phyloP scores from a whole-genome alignment of 2,113 vertebrate genomes.

The Alligator sinensis region DNA sequence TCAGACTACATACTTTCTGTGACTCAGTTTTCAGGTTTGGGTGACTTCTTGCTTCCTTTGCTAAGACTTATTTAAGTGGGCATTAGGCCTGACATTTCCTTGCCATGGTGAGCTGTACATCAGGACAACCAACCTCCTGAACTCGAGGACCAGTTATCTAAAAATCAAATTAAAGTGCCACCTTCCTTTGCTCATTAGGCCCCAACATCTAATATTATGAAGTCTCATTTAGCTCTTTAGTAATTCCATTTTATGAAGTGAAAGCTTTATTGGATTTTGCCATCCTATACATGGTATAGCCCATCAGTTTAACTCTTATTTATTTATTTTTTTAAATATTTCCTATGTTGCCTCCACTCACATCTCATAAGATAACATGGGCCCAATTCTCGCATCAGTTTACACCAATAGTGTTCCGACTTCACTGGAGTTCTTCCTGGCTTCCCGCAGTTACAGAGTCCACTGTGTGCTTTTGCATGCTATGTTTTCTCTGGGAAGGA shows the following conservation, averaged over 20 bases:
- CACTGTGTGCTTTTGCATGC: not conserved
- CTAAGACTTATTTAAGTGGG: not conserved
- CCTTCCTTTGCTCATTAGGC: not conserved
- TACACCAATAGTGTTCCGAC: not conserved
- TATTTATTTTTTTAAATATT: not conserved
- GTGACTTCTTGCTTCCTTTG: not conserved
- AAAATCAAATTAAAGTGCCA: not conserved
- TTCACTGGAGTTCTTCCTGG: not conserved
- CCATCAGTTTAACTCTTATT: not conserved
- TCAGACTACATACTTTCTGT: rapidly evolving
- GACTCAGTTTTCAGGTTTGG: not conserved
- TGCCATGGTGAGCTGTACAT: too few relatives aligned
- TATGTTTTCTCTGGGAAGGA: not conserved
- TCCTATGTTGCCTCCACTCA: not conserved
- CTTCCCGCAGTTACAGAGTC: not conserved
- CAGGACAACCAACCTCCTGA: rapidly evolving
- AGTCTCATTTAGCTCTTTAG: not conserved
- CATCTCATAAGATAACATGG: not conserved
- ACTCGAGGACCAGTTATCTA: not conserved
- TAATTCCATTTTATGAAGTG: not conserved
- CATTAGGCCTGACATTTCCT: rapidly evolving
- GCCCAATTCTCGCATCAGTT: not conserved
- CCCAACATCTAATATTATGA: not conserved
- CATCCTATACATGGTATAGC: not conserved
- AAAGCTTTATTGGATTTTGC: not conserved